Base-by-base conservation (phyloP, 2,888 invertebrate species). In the Meghimatium bilineatum region DNA sequence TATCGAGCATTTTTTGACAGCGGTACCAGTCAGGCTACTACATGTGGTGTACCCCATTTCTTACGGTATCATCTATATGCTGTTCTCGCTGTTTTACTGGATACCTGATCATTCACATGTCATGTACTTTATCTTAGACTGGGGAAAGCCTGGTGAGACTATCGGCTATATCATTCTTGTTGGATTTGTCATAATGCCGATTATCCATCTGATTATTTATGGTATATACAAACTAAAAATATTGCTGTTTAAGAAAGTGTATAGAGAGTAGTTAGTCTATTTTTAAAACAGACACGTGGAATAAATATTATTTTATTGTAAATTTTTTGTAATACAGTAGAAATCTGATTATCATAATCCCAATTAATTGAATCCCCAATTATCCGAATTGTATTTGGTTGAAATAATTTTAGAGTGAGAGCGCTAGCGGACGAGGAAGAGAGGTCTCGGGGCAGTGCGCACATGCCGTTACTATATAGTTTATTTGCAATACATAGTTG, bases 51-150 rank as follows among this genome's bases (percentile, higher is more conserved):
- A 90, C 83, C 86, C 91, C 1, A 60, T 90, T 1, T 44, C 88
- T 0, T 92, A 91, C 79, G 91, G 90, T 0, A 0, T 90, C 0
- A 71, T 89, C 10, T 93, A 93, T 83, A 38, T 89, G 1, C 56
- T 90, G 6, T 93, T 93, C 86, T 90, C 89, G 67, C 85, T 88
- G 23, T 87, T 92, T 34, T 92, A 90, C 83, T 93, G 91, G 90
- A 87, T 89, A 1, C 86, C 86, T 23, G 91, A 92, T 75, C 90
- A 91, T 74, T 86, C 52, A 23, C 82, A 88, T 69, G 90, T 92
- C 2, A 87, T 93, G 69, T 93, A 93, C 85, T 91, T 91, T 8
- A 82, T 93, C 14, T 75, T 93, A 60, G 92, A 93, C 85, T 93
- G 92, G 91, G 89, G 88, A 75, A 75, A 90, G 12, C 90, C 91